A percentile compares a stretch with the other conserved stretches of the same genome.
Evolutionary conservation across 2,888 invertebrate species (phyloP).

Genomic region (Pimpla rufipes): DNA sequence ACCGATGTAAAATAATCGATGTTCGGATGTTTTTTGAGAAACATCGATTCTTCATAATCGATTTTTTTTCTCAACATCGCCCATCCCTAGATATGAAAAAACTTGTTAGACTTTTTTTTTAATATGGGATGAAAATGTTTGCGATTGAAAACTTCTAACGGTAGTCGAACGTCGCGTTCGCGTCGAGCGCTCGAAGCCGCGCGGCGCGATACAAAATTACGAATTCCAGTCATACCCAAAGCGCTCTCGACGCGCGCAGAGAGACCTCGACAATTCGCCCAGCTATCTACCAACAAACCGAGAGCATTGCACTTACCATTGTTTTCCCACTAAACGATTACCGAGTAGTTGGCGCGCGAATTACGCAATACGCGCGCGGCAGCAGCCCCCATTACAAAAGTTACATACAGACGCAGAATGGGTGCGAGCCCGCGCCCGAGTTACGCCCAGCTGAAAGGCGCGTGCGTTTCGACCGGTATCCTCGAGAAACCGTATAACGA

Average conservation of each 20-base stretch:
- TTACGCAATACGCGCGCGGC: conserved; percentile 55
- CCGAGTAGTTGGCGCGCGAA: conserved; percentile 49
- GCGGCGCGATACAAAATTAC: conserved; percentile 67
- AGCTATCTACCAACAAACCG: conserved; percentile 32
- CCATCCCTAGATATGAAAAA: no score
- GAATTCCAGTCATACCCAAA: conserved; percentile 72
- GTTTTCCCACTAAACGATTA: conserved; percentile 77
- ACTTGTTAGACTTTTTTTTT: no score
- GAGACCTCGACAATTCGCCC: conserved; percentile 13
- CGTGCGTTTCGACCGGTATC: conserved; percentile 6
- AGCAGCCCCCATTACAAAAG: conserved; percentile 47
- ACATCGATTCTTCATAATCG: no score
- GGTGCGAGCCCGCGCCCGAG: conserved; percentile 40
- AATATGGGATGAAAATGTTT: not conserved
- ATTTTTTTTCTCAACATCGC: no score
- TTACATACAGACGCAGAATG: conserved; percentile 55
- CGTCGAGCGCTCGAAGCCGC: not conserved
- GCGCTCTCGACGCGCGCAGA: conserved; percentile 47
- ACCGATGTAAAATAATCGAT: no score
- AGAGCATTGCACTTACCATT: conserved; percentile 75
- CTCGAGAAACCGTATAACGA: not conserved
- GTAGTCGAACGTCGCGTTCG: conserved; percentile 6
- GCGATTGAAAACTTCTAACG: not conserved
- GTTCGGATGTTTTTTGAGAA: no score
- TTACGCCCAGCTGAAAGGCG: conserved; percentile 40